phyloP scores from a whole-genome alignment of 2,888 invertebrate genomes.

The Disparrhopalites patrizii region DNA sequence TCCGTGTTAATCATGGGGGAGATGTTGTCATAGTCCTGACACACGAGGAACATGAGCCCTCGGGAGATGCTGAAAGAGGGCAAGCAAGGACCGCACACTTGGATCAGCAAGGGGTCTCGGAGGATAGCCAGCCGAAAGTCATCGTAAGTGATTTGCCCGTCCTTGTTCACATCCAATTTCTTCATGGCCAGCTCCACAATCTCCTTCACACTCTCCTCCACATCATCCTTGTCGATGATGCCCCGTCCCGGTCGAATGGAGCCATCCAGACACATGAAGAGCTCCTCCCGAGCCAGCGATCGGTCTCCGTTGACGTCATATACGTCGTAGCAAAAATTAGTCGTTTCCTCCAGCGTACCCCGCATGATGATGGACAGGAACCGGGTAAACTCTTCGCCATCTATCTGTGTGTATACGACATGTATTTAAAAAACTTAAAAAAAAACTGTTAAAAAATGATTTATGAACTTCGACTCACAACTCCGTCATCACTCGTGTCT shows the following conservation, averaged over 20 bases:
- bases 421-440: background rate
- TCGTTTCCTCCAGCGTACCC: conserved; percentile 37
- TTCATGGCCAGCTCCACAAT: conserved; percentile 44
- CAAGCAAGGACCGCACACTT: conserved; percentile 28
- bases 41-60: conserved; percentile 17
- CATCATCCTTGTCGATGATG: conserved; percentile 39
- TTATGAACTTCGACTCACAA: conserved; percentile 22
- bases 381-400: conserved; percentile 32
- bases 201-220: conserved; percentile 43
- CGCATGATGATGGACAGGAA: conserved; percentile 42
- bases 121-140: conserved; percentile 40
- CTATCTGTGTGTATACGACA: conserved; percentile 23
- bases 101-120: conserved; percentile 26
- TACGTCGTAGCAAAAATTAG: conserved; percentile 35
- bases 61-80: conserved; percentile 6
- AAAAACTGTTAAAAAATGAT: background rate
- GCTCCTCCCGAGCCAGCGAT: conserved; percentile 44
- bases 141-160: conserved; percentile 38
- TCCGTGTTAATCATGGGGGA: too few species aligned
- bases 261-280: conserved; percentile 42
- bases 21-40: conserved; percentile 10
- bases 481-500: conserved; percentile 36
- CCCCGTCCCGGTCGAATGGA: conserved; percentile 43
- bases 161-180: conserved; percentile 39
- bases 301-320: conserved; percentile 28